Evolutionary conservation across 2,113 vertebrate genomes (phyloP).

Genomic region (Elgaria multicarinata): DNA sequence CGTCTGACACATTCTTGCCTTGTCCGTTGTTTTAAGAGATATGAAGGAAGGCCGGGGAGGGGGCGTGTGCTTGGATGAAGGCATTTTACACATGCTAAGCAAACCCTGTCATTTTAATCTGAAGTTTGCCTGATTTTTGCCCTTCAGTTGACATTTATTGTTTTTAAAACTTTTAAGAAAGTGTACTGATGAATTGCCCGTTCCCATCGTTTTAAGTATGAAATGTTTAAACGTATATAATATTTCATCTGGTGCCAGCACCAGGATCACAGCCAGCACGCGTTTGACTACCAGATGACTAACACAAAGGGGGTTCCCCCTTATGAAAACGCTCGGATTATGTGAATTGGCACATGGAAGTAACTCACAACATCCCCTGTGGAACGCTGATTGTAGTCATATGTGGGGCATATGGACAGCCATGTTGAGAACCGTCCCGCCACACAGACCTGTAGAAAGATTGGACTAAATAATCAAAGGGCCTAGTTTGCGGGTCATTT

Average conservation of each 20-base stretch:
- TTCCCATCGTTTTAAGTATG: conserved; percentile 53
- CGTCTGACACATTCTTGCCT: background rate
- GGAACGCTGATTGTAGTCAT: conserved; percentile 28
- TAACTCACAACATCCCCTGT: conserved; percentile 39
- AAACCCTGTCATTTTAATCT: conserved; percentile 18
- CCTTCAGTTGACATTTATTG: conserved; percentile 62
- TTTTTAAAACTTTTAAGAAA: conserved; percentile 62
- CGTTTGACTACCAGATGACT: conserved; percentile 75
- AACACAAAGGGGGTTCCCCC: conserved; percentile 70
- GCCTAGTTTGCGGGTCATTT: background rate
- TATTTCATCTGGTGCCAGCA: conserved; percentile 69
- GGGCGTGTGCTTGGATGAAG: conserved; percentile 9
- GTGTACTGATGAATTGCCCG: conserved; percentile 49
- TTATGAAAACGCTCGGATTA: conserved; percentile 45
- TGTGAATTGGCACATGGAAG: conserved; percentile 49
- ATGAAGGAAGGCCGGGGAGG: conserved; percentile 14
- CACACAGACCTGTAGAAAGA: conserved; percentile 4
- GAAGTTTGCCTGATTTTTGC: conserved; percentile 16
- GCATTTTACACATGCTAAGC: conserved; percentile 11
- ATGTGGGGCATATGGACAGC: conserved; percentile 48
- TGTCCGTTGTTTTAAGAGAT: conserved; percentile 13
- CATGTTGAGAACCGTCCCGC: background rate
- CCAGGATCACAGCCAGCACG: conserved; percentile 59
- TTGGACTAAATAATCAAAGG: background rate
- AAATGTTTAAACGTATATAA: conserved; percentile 63